These are phyloP conservation scores for Antrozous pallidus DNA, from an alignment of 2,797 vertebrate species.

Conservation along the genomic window DNA sequence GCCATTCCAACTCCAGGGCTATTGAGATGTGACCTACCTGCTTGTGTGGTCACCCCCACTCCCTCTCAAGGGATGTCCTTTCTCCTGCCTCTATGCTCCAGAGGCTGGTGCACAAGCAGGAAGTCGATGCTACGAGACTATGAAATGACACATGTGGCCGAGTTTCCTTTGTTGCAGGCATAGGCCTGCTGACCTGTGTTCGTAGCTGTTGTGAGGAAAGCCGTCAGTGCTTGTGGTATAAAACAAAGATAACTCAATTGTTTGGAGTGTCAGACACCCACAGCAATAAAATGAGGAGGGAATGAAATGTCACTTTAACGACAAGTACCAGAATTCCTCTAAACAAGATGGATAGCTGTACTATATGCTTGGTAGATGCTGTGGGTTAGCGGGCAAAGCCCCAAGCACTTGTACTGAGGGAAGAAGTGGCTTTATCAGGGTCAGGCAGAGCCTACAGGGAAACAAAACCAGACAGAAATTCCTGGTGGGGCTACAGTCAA, in stretches of 20 bases:
- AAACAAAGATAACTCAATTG: not conserved
- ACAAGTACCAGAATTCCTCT: not conserved
- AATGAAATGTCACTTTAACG: not conserved
- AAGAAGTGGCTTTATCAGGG: not conserved
- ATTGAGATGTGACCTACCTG: not conserved
- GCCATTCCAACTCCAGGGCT: not conserved
- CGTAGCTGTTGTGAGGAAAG: not conserved
- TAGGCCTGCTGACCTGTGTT: not conserved
- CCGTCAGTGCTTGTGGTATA: not conserved
- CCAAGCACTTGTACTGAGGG: not conserved
- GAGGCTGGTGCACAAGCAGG: not conserved
- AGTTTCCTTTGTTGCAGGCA: not conserved
- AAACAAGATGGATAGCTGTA: not conserved
- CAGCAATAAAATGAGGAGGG: not conserved
- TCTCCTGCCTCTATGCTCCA: not conserved
- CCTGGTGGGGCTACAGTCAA: not conserved
- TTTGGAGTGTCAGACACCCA: not conserved
- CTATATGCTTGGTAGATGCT: too few relatives aligned
- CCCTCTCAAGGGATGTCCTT: not conserved
- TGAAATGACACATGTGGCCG: not conserved
- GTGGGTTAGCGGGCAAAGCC: not conserved
- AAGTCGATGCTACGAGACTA: not conserved
- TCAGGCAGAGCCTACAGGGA: not conserved
- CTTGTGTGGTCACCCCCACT: not conserved
- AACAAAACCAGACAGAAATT: not conserved